Base-by-base conservation (phyloP, 2,113 vertebrate genomes). In the Tachysurus fulvidraco region DNA sequence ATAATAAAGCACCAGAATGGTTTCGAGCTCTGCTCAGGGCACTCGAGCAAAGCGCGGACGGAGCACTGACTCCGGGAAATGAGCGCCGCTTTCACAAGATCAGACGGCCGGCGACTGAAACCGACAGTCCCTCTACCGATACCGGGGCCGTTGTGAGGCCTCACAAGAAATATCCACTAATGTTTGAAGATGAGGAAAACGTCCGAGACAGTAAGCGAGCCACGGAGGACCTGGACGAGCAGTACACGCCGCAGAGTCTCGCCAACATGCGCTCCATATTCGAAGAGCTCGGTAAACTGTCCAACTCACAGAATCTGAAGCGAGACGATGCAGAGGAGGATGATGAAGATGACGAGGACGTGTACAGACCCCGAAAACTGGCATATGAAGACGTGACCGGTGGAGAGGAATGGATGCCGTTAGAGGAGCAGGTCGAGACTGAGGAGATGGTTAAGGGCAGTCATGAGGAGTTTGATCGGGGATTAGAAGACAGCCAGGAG, bases 201-300 rank as follows among this genome's bases (percentile, higher is more conserved):
- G 52, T 71, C n/a, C 93, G 97, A 5, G 96, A 97, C 86, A 96
- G 95, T 86, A 99, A 98, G 82, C 95, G 98, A 2, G 98, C 98
- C 44, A 98, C 98, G 0, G 98, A 99, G 91, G 97, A 98, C 13
- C 95, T 99, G 85, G 97, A 98, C 65, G 97, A 98, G 88, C 97
- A 99, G 67, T 99, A 99, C 88, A 98, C 98, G 0, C 98, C 98
- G 14, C 98, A 99, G 92, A 98, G 96, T 89, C 96, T 99, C 0
- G 97, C 97, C 84, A 99, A 98, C 0, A 85, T 99, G 88, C 96
- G 98, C 88, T 99, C 98, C 0, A 97, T 99, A 89, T 99, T 99
- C 87, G 97, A 98, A 85, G 98, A 99, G 92, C 90, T 99, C 12
- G 97, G 97, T 0, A 97, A 96, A 89, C 96, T 98, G 93, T 95